Conservation (phyloP, 2,888 invertebrate species). For the Dryomyza anilis region DNA sequence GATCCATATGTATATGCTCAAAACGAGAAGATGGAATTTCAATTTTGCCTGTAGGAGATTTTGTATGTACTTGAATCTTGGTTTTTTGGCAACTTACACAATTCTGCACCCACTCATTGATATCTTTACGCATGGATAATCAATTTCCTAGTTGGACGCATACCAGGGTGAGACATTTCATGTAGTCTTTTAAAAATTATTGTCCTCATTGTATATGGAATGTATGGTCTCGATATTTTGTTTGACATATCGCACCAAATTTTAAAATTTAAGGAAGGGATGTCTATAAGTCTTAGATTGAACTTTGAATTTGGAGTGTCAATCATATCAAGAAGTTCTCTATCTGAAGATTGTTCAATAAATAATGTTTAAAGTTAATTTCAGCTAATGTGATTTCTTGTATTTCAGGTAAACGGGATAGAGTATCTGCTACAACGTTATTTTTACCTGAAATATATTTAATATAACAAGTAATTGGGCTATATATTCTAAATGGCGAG, state of each 20-base stretch:
- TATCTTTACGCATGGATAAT: conserved; percentile 47
- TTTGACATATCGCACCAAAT: conserved; percentile 11
- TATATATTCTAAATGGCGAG: conserved; percentile 26
- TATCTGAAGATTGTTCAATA: conserved; percentile 3
- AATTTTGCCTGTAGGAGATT: conserved; percentile 35
- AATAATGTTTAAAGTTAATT: neutral
- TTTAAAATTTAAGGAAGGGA: neutral
- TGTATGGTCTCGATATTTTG: conserved; percentile 31
- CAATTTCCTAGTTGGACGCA: conserved; percentile 33
- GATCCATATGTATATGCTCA: conserved; percentile 49
- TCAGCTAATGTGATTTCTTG: neutral
- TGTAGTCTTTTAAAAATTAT: no score
- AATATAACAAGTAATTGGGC: conserved; percentile 26
- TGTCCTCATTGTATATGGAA: conserved; percentile 34
- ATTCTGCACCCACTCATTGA: conserved; percentile 41
- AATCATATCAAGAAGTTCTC: conserved; percentile 5
- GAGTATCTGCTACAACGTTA: conserved; percentile 24
- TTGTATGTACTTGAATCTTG: conserved; percentile 45
- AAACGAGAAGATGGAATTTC: conserved; percentile 42
- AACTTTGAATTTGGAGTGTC: conserved; percentile 7
- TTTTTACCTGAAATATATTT: conserved; percentile 13
- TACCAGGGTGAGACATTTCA: conserved; percentile 40
- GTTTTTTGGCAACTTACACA: conserved; percentile 48
- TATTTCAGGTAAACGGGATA: conserved; percentile 16
- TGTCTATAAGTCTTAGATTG: conserved; percentile 2